Evolutionary conservation across 2,797 vertebrate genomes (phyloP).

Genomic region (Sebastes cheni): DNA sequence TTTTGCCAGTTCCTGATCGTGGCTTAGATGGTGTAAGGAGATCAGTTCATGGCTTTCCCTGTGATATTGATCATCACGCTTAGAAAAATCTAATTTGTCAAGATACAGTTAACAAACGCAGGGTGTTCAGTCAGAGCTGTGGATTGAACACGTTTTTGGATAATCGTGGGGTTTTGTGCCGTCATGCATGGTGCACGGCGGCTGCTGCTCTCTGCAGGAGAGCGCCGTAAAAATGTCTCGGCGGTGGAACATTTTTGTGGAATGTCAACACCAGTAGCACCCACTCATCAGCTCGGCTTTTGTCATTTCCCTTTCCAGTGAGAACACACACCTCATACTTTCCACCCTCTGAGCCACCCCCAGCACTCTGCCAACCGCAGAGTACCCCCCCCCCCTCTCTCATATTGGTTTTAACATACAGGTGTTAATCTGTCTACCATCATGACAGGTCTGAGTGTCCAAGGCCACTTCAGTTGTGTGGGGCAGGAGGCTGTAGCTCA

Average conservation of each 20-base stretch:
- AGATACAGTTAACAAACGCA: conserved; percentile 17
- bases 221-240: conserved; percentile 1
- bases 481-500: background rate
- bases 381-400: background rate
- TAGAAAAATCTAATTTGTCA: conserved; percentile 1
- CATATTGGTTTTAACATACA: conserved; percentile 44
- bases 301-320: conserved; percentile 56
- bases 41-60: conserved; percentile 19
- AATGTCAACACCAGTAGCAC: conserved; percentile 69
- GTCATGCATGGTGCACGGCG: background rate
- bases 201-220: conserved; percentile 26
- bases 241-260: conserved; percentile 58
- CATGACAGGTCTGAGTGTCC: conserved; percentile 13
- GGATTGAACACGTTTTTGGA: conserved; percentile 14
- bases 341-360: conserved; percentile 49
- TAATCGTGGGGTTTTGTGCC: conserved; percentile 1
- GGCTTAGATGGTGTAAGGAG: conserved; percentile 32
- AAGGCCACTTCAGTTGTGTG: background rate
- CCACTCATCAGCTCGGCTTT: conserved; percentile 61
- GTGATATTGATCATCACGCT: conserved; percentile 23
- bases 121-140: background rate
- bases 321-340: conserved; percentile 64
- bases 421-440: conserved; percentile 59
- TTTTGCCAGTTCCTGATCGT: conserved; percentile 53
- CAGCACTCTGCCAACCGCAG: conserved; percentile 22